Percentiles rank a stretch among this genome's conserved stretches.
These are phyloP conservation scores for Dorcus hopei DNA, from an alignment of 2,888 invertebrate species.

Conservation along the genomic window DNA sequence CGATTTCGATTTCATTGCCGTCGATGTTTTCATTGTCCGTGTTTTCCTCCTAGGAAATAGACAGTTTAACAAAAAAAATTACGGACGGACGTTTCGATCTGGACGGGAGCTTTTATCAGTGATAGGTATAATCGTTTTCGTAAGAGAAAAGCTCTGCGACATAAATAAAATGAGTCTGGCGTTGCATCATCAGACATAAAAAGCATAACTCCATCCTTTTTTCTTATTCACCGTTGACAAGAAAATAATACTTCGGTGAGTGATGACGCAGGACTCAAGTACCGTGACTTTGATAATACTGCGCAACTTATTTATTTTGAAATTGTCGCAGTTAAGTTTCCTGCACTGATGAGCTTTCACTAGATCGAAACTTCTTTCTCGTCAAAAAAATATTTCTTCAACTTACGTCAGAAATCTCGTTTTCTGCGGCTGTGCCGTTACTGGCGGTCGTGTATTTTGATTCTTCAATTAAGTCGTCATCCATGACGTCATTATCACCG, in stretches of 20 bases:
- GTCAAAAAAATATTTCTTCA: constrained; percentile 4
- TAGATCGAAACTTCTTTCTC: background rate
- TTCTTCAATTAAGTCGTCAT: constrained; percentile 30
- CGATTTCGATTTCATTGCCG: constrained; percentile 33
- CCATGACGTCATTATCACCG: constrained; percentile 22
- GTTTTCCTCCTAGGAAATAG: constrained; percentile 33
- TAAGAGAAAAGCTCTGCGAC: no score
- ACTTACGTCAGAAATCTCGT: constrained; percentile 37
- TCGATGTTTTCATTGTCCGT: constrained; percentile 29
- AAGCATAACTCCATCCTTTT: no score
- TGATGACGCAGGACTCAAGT: no score
- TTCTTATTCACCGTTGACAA: no score
- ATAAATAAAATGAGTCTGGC: no score
- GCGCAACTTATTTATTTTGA: background rate
- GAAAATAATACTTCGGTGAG: no score
- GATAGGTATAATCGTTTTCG: no score
- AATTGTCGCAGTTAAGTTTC: no score
- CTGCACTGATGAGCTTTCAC: background rate
- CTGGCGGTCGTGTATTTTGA: constrained; percentile 59
- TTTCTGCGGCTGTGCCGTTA: constrained; percentile 51
- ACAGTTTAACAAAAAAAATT: background rate
- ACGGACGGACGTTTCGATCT: background rate
- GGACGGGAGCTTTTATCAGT: background rate
- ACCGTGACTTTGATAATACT: no score
- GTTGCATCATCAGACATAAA: no score